These are phyloP conservation scores for Rutilus rutilus DNA, from an alignment of 2,113 vertebrate species.

Conservation along the genomic window DNA sequence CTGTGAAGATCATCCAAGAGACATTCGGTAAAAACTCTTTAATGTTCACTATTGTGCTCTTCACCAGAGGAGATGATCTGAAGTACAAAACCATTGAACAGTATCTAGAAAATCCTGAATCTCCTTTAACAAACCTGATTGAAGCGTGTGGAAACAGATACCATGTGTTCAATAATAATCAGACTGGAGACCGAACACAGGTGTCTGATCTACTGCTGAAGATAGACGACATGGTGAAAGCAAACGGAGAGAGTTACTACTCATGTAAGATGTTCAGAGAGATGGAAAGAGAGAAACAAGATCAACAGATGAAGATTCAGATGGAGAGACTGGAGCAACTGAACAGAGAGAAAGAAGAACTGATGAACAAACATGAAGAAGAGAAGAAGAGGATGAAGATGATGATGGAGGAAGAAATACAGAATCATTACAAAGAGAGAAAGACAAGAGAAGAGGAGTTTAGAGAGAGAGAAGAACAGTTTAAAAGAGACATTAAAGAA, in stretches of 20 bases:
- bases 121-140: too few relatives aligned
- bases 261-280: constrained; percentile 3
- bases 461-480: background rate
- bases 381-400: background rate
- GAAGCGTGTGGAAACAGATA: too few relatives aligned
- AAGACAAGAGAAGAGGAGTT: background rate
- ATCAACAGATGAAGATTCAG: background rate
- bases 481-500: background rate
- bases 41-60: too few relatives aligned
- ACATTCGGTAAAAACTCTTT: too few relatives aligned
- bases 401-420: too few relatives aligned
- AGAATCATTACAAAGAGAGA: background rate
- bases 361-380: background rate
- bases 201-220: background rate
- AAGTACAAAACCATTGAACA: too few relatives aligned
- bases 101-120: too few relatives aligned
- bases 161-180: too few relatives aligned
- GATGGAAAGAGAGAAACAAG: background rate
- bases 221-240: background rate
- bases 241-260: background rate
- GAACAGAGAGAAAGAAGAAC: background rate
- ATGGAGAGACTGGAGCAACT: background rate
- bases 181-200: too few relatives aligned
- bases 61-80: too few relatives aligned
- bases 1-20: too few relatives aligned